These are phyloP conservation scores for Zaprionus lineosus DNA, from an alignment of 2,888 invertebrate genomes.

Conservation along the genomic window DNA sequence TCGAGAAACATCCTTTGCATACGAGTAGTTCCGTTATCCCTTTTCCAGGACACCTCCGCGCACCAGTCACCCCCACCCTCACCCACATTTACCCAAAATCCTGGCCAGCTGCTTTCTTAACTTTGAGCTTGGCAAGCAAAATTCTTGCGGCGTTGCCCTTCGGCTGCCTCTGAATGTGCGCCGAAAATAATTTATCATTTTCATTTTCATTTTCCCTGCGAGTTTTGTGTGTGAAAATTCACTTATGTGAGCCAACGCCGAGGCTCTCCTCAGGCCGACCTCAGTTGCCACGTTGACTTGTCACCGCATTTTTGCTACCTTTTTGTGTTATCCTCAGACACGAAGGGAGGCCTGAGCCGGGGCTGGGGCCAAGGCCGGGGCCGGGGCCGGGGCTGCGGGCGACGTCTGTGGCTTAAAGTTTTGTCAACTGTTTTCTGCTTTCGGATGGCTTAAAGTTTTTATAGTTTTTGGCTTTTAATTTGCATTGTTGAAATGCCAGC, in stretches of 20 bases:
- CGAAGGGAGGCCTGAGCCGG: constrained; percentile 3
- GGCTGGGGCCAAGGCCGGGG: not conserved
- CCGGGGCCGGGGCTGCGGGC: too few relatives aligned
- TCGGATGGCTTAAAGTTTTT: constrained; percentile 60
- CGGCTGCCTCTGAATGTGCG: constrained; percentile 36
- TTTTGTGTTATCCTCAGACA: constrained; percentile 56
- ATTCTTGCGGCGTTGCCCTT: constrained; percentile 72
- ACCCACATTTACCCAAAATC: too few relatives aligned
- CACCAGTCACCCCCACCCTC: too few relatives aligned
- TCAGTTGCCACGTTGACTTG: constrained; percentile 40
- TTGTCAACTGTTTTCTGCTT: constrained; percentile 47
- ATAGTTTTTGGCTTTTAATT: constrained; percentile 55
- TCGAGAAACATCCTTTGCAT: constrained; percentile 27
- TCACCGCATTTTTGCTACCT: constrained; percentile 53
- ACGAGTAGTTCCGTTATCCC: too few relatives aligned
- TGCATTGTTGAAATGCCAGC: constrained; percentile 58
- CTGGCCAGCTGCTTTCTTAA: constrained; percentile 61
- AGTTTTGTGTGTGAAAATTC: constrained; percentile 46
- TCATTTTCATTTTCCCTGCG: constrained; percentile 39
- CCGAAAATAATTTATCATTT: constrained; percentile 75
- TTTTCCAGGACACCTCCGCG: too few relatives aligned
- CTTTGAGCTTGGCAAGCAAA: constrained; percentile 62
- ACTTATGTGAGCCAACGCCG: constrained; percentile 21
- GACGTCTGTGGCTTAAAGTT: constrained; percentile 60
- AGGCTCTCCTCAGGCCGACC: not conserved